Percentiles rank a stretch among this genome's conserved stretches.
These are phyloP conservation scores for Antechinus stuartii DNA, from an alignment of 2,113 vertebrate genomes.

Conservation along the genomic window DNA sequence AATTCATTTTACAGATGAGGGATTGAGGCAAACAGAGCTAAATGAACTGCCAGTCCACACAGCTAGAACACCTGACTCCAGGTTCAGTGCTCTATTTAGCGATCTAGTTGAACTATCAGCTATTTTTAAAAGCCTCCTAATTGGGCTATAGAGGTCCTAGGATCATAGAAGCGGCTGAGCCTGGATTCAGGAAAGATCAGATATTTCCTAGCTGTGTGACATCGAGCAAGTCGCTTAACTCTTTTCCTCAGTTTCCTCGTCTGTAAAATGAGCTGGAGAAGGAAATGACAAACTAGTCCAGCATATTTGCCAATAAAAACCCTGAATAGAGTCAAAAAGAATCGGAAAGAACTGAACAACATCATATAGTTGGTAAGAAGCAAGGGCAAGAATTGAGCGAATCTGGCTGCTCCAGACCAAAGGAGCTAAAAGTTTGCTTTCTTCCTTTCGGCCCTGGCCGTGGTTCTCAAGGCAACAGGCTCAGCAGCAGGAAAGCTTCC, in stretches of 20 bases:
- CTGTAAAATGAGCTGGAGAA: not conserved
- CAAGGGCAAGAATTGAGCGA: not conserved
- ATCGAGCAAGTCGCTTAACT: not conserved
- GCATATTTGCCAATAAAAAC: not conserved
- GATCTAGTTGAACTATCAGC: not conserved
- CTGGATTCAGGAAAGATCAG: not conserved
- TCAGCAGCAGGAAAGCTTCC: not conserved
- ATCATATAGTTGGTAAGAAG: not conserved
- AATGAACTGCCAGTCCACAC: not conserved
- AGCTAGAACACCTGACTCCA: not conserved
- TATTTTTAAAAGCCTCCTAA: not conserved
- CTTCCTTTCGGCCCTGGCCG: not conserved
- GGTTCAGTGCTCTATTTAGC: not conserved
- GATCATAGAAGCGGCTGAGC: not conserved
- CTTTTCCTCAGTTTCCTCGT: not conserved
- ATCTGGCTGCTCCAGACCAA: not conserved
- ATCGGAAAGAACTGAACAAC: not conserved
- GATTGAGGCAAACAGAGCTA: not conserved
- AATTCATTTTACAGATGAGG: not conserved
- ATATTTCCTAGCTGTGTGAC: not conserved
- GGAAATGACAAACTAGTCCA: not conserved
- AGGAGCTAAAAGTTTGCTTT: not conserved
- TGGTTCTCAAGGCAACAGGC: not conserved
- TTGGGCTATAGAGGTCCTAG: not conserved
- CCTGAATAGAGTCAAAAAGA: not conserved